A percentile compares a stretch with the other conserved stretches of the same genome.
Conservation (phyloP, 2,797 vertebrate species). For the Orestias chungarensis region DNA sequence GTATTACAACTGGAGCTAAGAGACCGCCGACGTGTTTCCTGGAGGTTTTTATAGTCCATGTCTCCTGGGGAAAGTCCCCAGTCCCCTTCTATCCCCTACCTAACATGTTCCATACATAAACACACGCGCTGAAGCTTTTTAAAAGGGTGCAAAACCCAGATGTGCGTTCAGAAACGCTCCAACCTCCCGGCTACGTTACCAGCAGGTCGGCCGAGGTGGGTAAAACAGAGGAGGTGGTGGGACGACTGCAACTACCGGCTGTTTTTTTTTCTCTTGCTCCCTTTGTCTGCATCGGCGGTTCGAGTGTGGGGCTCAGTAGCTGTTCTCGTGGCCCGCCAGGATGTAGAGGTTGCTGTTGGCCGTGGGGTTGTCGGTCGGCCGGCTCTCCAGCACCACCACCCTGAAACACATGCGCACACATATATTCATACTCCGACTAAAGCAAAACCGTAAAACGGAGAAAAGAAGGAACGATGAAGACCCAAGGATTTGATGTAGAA, state of each 20-base stretch:
- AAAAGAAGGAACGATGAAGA: conserved; percentile 16
- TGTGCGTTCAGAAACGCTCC: conserved; percentile 18
- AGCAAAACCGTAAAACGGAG: conserved; percentile 2
- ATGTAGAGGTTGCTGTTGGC: conserved; percentile 99
- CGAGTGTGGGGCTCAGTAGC: conserved; percentile 85
- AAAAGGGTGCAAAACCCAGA: conserved; percentile 16
- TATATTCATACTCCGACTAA: conserved; percentile 5
- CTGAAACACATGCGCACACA: conserved; percentile 68
- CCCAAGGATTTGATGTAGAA: conserved; percentile 24
- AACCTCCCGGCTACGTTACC: conserved; percentile 22
- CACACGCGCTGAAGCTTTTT: conserved; percentile 35
- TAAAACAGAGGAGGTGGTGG: conserved; percentile 10
- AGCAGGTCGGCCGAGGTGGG: conserved; percentile 12
- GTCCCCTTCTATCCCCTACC: conserved; percentile 27
- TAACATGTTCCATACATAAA: conserved; percentile 38
- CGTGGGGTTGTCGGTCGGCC: conserved; percentile 96
- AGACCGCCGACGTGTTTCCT: conserved; percentile 58
- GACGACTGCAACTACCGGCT: conserved; percentile 34
- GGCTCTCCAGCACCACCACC: conserved; percentile 96
- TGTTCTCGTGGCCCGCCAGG: conserved; percentile 98
- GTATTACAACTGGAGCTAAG: conserved; percentile 69
- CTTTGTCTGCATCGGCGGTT: conserved; percentile 26
- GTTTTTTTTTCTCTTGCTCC: conserved; percentile 21
- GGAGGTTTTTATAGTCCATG: conserved; percentile 45
- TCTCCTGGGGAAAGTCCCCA: conserved; percentile 12